Evolutionary conservation across 2,113 vertebrate genomes (phyloP), one percentile per base, ranked within the genome.

Genomic region (Rhagologus leucostigma): DNA sequence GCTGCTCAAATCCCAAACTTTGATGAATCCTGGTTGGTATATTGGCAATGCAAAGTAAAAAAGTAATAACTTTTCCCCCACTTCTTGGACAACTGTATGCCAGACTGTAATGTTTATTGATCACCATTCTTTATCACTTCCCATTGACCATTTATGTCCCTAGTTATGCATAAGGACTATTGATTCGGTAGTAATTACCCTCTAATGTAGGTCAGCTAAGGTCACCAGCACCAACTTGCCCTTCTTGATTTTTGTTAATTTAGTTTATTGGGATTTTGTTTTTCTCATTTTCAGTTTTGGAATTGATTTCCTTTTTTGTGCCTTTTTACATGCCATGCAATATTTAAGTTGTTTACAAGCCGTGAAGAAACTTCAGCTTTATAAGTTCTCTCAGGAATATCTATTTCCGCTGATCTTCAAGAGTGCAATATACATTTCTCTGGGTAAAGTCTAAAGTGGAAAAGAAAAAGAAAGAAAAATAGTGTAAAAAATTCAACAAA

Each of bases 191-290:
- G 93, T 93, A 97, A 98, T 97, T 96, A 95, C 87, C 87, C 41
- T 97, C 70, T 98, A 97, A 98, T 97, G 89, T 91, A 93, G 96
- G 96, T 97, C 97, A 97, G 46, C 56, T 90, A 52, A 96, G 95
- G 96, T 97, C 96, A 97, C 29, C 4, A 5, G 37, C 74, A 62
- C 79, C 94, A 91, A 80, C 90, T 93, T 96, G 84, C 88, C 95
- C 80, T 94, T 95, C 85, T 96, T 95, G 95, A 96, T 97, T 97
- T 97, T 96, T 97, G 60, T 96, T 97, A 96, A 98, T 97, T 96
- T 97, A 81, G 69, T 95, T 98, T 97, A 97, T 97, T 97, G 96
- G 90, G 80, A 97, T 98, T 98, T 97, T 98, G 81, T 74, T 97
- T 92, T 97, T 96, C 95, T 97, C 83, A 92, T 97, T 97, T 97